Evolutionary conservation across 2,113 vertebrate species (phyloP).

Genomic region (Phasianus colchicus): DNA sequence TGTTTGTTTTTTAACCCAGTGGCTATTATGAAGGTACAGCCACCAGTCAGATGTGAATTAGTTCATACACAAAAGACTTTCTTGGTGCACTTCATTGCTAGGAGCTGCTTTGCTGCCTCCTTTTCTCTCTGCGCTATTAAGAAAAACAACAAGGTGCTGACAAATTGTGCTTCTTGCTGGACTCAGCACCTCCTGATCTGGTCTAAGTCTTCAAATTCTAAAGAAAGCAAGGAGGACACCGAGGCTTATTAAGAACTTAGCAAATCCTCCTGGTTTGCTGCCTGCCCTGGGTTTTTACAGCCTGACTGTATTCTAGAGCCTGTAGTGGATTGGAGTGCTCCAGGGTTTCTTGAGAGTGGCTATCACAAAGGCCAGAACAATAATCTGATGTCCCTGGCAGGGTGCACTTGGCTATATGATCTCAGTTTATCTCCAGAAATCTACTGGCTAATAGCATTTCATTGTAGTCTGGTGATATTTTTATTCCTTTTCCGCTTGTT

Average conservation of each 20-base stretch:
- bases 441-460: conserved; percentile 53
- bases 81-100: neutral
- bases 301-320: neutral
- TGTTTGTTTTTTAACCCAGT: neutral
- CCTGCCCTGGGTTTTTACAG: neutral
- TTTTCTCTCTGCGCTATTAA: neutral
- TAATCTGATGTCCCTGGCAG: conserved; percentile 19
- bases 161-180: neutral
- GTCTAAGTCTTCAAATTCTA: neutral
- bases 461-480: conserved; percentile 54
- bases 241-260: neutral
- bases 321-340: neutral
- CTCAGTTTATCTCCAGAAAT: conserved; percentile 31
- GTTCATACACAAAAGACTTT: neutral
- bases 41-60: neutral
- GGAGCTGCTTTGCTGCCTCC: conserved; percentile 18
- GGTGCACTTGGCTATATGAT: neutral
- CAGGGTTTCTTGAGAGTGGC: neutral
- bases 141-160: neutral
- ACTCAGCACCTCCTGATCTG: neutral
- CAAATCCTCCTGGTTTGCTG: neutral
- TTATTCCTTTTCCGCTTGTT: conserved; percentile 29
- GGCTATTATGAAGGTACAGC: neutral
- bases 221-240: neutral
- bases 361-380: neutral